Conservation (phyloP, 2,113 vertebrate genomes). For the Stercorarius parasiticus region DNA sequence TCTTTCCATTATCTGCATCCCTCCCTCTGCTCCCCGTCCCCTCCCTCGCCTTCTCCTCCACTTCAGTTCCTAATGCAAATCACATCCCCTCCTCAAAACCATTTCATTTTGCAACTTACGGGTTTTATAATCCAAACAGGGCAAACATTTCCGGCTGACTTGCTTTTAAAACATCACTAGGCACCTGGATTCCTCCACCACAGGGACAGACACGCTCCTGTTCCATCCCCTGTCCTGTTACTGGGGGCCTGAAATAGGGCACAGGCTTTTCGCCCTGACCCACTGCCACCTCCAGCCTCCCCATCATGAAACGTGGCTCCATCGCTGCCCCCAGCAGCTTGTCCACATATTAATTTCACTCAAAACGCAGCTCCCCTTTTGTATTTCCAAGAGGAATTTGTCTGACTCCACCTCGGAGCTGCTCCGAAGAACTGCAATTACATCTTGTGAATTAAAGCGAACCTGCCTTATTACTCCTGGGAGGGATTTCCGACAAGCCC, state of each 20-base stretch:
- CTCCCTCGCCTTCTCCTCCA: neutral
- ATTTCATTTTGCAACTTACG: constrained; percentile 33
- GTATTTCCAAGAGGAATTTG: neutral
- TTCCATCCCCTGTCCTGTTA: neutral
- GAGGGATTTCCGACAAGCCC: neutral
- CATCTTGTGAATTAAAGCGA: neutral
- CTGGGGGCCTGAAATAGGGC: fast-evolving
- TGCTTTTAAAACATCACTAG: neutral
- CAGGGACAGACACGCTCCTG: fast-evolving
- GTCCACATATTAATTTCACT: neutral
- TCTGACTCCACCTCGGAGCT: neutral
- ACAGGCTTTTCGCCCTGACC: neutral
- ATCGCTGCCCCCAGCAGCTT: neutral
- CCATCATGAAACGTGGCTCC: neutral
- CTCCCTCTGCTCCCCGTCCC: neutral
- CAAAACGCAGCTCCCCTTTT: neutral
- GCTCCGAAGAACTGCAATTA: neutral
- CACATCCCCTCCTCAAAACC: constrained; percentile 5
- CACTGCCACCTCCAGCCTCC: neutral
- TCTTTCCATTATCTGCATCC: constrained; percentile 7
- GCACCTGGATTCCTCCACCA: neutral
- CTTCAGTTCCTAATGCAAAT: constrained; percentile 58
- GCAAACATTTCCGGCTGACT: neutral
- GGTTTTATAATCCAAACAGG: neutral
- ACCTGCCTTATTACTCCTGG: neutral